Percentiles rank a stretch among this genome's conserved stretches.
Evolutionary conservation across 2,888 invertebrate genomes (phyloP).

Genomic region (Dryomyza anilis): DNA sequence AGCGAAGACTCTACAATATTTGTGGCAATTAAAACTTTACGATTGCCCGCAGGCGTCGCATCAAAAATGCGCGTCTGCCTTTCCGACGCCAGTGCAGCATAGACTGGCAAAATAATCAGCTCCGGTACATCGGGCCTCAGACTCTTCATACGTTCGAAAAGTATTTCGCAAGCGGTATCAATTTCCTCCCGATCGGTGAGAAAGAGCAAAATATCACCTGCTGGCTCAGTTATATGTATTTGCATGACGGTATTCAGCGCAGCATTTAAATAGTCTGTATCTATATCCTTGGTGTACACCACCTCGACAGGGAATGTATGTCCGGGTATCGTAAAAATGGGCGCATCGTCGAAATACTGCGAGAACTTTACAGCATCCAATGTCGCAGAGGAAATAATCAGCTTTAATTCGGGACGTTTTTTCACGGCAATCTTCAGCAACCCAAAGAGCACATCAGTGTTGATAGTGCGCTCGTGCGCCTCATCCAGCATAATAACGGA

Average conservation of each 20-base stretch:
- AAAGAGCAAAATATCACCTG: slow-evolving; percentile 91
- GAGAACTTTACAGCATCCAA: slow-evolving; percentile 99
- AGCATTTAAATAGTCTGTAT: slow-evolving; percentile 98
- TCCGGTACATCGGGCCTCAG: slow-evolving; percentile 97
- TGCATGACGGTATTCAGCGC: slow-evolving; percentile 99
- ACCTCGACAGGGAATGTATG: slow-evolving; percentile 97
- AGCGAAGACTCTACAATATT: slow-evolving; percentile 99
- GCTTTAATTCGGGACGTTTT: slow-evolving; percentile 90
- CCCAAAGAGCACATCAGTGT: slow-evolving; percentile 98
- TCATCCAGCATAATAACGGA: slow-evolving; percentile 99
- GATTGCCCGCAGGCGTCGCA: slow-evolving; percentile 95
- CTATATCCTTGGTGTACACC: slow-evolving; percentile 96
- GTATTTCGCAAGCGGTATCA: slow-evolving; percentile 96
- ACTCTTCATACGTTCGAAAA: slow-evolving; percentile 98
- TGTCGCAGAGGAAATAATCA: slow-evolving; percentile 98
- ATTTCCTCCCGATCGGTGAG: slow-evolving; percentile 98
- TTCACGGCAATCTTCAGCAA: slow-evolving; percentile 85
- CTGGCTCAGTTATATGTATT: slow-evolving; percentile 96
- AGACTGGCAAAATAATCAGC: slow-evolving; percentile 94
- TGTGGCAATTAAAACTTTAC: slow-evolving; percentile 97
- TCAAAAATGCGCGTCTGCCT: slow-evolving; percentile 99
- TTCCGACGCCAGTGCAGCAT: slow-evolving; percentile 96
- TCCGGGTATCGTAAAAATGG: slow-evolving; percentile 98
- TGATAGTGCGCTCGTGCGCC: slow-evolving; percentile 97
- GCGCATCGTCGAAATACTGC: slow-evolving; percentile 97